Evolutionary conservation across 2,888 invertebrate species (phyloP), one percentile per base, ranked within the genome.

Genomic region (Parnassius apollo): DNA sequence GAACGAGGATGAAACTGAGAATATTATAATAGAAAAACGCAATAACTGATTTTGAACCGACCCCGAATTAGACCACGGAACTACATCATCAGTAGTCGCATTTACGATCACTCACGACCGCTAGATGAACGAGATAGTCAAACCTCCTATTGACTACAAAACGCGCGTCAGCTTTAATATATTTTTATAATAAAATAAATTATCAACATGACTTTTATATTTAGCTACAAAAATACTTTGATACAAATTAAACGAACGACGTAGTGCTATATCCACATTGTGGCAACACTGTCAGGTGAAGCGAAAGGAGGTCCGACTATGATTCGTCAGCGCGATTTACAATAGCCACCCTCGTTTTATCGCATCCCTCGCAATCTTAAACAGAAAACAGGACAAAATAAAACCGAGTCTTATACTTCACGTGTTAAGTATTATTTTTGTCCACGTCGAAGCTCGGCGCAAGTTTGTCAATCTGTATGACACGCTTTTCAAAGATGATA

Each of bases 261-360:
- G 8, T 54, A 54, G 46, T 42, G 70, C 67, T 77, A 66, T 77
- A 75, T 87, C 88, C 85, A 66, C 72, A 66, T 70, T 74, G 75
- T 68, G 68, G 66, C 59, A 76, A 78, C 80, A 70, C 74, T 77
- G 80, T 87, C 89, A 89, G 89, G 89, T 89, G 84, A 88, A 80
- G 71, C 80, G 71, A 81, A 46, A 53, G 55, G 53, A 82, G 83
- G 83, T 86, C 82, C 82, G 71, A 78, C 80, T 81, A 83, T 86
- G 84, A 85, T 85, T 85, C 85, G 89, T 89, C 89, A 89, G 89
- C 88, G 77, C 82, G 83, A 88, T 88, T 88, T 71, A 70, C 65
- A 71, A 88, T 85, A 82, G 82, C 87, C 85, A 82, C 85, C 88
- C 82, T 82, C 78, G 69, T 87, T 86, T 86, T 86, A 86, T 86